Conservation (phyloP, 2,797 vertebrate genomes). For the Pseudopleuronectes americanus region DNA sequence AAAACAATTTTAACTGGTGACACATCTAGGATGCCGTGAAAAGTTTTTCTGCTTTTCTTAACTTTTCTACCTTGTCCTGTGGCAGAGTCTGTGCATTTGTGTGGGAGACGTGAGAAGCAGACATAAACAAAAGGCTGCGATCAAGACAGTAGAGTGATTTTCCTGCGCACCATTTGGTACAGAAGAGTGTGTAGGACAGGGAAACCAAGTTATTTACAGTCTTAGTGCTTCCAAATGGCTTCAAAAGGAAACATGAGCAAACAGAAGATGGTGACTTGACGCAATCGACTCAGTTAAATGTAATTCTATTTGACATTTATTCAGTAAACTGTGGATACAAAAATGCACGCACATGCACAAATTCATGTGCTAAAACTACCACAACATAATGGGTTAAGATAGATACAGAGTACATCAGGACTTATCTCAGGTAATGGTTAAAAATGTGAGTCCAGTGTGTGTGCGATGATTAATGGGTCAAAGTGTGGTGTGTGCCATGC, state of each 20-base stretch:
- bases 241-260: slow-evolving; percentile 53
- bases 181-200: neutral
- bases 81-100: neutral
- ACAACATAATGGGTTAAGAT: slow-evolving; percentile 31
- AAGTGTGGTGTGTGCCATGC: slow-evolving; percentile 68
- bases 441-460: slow-evolving; percentile 19
- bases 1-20: neutral
- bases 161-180: neutral
- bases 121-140: slow-evolving; percentile 7
- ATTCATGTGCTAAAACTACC: neutral
- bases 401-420: slow-evolving; percentile 18
- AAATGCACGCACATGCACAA: slow-evolving; percentile 17
- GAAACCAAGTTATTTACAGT: slow-evolving; percentile 28
- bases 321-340: neutral
- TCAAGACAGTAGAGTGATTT: slow-evolving; percentile 4
- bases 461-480: slow-evolving; percentile 69
- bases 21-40: neutral
- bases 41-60: neutral
- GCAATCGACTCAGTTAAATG: slow-evolving; percentile 24
- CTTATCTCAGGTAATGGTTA: slow-evolving; percentile 42
- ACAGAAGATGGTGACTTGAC: slow-evolving; percentile 28
- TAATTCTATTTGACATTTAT: slow-evolving; percentile 4
- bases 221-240: slow-evolving; percentile 19
- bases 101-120: slow-evolving; percentile 20
- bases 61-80: slow-evolving; percentile 4